Evolutionary conservation across 2,888 invertebrate genomes (phyloP), one percentile per base, ranked within the genome.

Genomic region (Bugulina stolonifera): DNA sequence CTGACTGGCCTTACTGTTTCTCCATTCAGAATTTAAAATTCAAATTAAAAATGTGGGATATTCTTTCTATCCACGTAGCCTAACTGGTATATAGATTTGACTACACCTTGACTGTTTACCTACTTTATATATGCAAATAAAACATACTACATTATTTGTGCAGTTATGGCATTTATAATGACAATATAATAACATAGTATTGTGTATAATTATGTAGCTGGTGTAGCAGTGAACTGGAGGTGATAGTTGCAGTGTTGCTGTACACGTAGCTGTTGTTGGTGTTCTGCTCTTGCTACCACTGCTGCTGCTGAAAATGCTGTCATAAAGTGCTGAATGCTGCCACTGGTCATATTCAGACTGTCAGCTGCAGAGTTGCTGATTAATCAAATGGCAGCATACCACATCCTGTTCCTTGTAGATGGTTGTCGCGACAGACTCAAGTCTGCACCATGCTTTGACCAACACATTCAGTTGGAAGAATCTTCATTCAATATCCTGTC

Each of bases 191-290:
- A 64, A 64, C n/a, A 32, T 64, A 64, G 32, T 32, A 14, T 64
- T 64, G 34, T 64, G 64, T 64, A 32, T 64, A 32, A 64, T 64
- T 64, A 64, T 64, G 32, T 32, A 64, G 64, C n/a, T 64, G 64
- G 32, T 64, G 64, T 32, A 14, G 64, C 14, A 22, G 64, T 14
- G 14, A 27, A 14, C 32, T 14, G 64, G 64, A 5, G 27, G 64
- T 29, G 29, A 34, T 27, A 64, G 64, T 27, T 18, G 22, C 18
- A 27, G 25, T 64, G 64, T 14, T 64, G 64, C 64, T 14, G 64
- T 27, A 14, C 64, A 64, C 10, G 57, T 27, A 18, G 57, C 57
- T 25, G 57, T 25, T 25, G 22, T 27, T 64, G 64, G 32, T 22
- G 64, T 64, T 14, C 64, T 29, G 32, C 43, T 43, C 5, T 43